Conservation (phyloP, 2,797 vertebrate genomes). For the Poecilia gillii region DNA sequence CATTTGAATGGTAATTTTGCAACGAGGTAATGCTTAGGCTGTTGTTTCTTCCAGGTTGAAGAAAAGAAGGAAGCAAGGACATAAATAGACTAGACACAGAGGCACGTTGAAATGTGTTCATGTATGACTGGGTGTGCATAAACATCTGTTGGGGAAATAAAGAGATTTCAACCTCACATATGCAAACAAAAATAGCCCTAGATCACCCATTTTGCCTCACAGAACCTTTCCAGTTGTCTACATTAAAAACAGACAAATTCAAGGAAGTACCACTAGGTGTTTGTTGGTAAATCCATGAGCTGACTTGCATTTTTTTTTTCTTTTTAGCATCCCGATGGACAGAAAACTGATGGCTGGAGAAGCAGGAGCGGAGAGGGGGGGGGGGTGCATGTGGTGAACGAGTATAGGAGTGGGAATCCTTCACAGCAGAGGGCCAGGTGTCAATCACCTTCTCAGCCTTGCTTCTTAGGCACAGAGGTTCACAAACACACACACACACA, state of each 20-base stretch:
- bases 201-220: slow-evolving; percentile 38
- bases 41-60: slow-evolving; percentile 24
- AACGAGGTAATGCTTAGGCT: slow-evolving; percentile 39
- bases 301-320: slow-evolving; percentile 35
- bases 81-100: slow-evolving; percentile 33
- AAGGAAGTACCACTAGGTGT: slow-evolving; percentile 30
- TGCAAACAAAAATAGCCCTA: slow-evolving; percentile 24
- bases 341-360: slow-evolving; percentile 48
- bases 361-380: slow-evolving; percentile 40
- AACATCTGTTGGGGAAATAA: background rate
- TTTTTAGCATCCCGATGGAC: slow-evolving; percentile 33
- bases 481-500: slow-evolving; percentile 18
- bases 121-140: background rate
- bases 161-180: slow-evolving; percentile 45
- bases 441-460: slow-evolving; percentile 89
- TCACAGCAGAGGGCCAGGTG: slow-evolving; percentile 86
- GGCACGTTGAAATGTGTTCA: slow-evolving; percentile 4
- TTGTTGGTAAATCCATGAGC: slow-evolving; percentile 80
- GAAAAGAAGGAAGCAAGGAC: slow-evolving; percentile 41
- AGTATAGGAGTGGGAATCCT: slow-evolving; percentile 75
- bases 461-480: slow-evolving; percentile 67
- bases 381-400: slow-evolving; percentile 67
- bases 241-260: background rate
- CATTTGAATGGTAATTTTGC: slow-evolving; percentile 45
- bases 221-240: slow-evolving; percentile 68